Conservation (phyloP, 2,888 invertebrate genomes). For the Geophilus truncorum region DNA sequence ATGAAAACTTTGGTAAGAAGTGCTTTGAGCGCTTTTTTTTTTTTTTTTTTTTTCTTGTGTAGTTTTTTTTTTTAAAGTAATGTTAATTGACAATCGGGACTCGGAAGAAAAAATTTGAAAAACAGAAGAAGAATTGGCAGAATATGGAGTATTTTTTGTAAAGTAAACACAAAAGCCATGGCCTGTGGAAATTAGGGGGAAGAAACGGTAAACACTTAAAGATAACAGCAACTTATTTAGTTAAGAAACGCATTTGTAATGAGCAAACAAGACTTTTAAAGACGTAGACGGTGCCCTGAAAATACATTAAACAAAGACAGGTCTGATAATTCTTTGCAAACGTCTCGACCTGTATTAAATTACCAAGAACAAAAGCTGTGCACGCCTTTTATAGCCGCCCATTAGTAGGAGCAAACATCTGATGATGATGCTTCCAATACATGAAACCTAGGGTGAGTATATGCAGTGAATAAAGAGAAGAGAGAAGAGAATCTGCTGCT, state of each 20-base stretch:
- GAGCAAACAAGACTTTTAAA: background rate
- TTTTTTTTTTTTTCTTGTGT: background rate
- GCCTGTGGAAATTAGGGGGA: background rate
- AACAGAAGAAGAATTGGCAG: background rate
- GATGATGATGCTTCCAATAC: background rate
- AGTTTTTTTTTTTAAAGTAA: background rate
- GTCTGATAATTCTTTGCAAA: slow-evolving; percentile 6
- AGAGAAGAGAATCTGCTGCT: background rate
- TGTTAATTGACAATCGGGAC: background rate
- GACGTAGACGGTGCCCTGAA: background rate
- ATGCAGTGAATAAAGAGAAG: background rate
- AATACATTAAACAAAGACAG: background rate
- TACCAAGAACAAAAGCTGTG: background rate
- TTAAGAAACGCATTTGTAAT: background rate
- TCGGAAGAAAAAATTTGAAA: background rate
- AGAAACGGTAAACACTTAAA: background rate
- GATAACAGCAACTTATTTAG: background rate
- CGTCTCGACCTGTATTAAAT: background rate
- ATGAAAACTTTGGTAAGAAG: slow-evolving; percentile 14
- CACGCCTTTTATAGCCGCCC: background rate
- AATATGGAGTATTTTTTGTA: background rate
- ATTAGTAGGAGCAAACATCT: slow-evolving; percentile 9
- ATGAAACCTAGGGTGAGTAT: background rate
- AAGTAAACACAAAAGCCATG: background rate
- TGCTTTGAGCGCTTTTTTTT: background rate